phyloP scores from a whole-genome alignment of 2,888 invertebrate genomes.

The Resseliella maxima region DNA sequence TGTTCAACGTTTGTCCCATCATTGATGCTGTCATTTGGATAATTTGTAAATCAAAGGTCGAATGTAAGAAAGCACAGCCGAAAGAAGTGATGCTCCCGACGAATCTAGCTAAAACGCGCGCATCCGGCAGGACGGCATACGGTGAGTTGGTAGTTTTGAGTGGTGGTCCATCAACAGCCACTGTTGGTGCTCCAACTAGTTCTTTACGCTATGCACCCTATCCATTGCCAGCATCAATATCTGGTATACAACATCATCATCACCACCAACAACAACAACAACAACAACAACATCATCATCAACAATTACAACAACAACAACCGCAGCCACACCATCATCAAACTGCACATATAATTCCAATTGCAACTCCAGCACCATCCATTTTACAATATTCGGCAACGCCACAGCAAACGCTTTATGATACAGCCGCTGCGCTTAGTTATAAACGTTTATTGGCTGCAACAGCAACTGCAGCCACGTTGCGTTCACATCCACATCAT shows the following conservation, averaged over 20 bases:
- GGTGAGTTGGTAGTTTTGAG: constrained; percentile 95
- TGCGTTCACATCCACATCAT: constrained; percentile 63
- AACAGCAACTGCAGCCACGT: constrained; percentile 65
- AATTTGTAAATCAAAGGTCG: constrained; percentile 76
- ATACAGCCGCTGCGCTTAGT: constrained; percentile 65
- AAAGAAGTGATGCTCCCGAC: constrained; percentile 99
- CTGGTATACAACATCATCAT: constrained; percentile 64
- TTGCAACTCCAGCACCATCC: constrained; percentile 68
- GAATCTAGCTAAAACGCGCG: constrained; percentile 94
- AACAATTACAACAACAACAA: constrained; percentile 63
- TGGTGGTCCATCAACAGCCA: constrained; percentile 73
- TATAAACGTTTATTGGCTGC: constrained; percentile 67
- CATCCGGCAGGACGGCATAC: constrained; percentile 95
- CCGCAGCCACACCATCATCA: constrained; percentile 63
- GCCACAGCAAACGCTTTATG: constrained; percentile 69
- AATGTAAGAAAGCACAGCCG: constrained; percentile 99
- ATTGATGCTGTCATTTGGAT: too few species aligned
- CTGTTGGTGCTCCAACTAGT: constrained; percentile 66
- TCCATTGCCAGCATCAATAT: constrained; percentile 70
- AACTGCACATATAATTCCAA: constrained; percentile 63
- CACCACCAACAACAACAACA: constrained; percentile 65
- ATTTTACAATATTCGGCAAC: constrained; percentile 70
- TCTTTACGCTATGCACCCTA: constrained; percentile 74
- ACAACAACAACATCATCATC: constrained; percentile 68
- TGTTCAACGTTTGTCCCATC: background rate